Evolutionary conservation across 2,797 vertebrate species (phyloP).

Genomic region (Chaenodraco wilsoni): DNA sequence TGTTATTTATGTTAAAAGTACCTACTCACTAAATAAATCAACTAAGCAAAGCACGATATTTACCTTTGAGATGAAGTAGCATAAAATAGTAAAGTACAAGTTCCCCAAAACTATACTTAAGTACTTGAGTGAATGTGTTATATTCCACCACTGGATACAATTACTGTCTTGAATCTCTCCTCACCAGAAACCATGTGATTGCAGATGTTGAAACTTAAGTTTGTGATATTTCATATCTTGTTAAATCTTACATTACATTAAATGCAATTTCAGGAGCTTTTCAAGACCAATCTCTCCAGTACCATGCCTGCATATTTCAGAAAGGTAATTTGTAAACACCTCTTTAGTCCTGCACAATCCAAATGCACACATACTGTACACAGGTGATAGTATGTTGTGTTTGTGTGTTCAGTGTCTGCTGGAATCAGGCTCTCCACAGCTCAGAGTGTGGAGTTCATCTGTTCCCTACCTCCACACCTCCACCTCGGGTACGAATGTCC

Average conservation of each 20-base stretch:
- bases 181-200: no score
- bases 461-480: conserved; percentile 79
- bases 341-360: neutral
- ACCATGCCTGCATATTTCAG: conserved; percentile 66
- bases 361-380: neutral
- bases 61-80: no score
- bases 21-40: no score
- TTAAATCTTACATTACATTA: neutral
- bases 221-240: neutral
- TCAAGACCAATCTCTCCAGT: conserved; percentile 60
- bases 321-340: conserved; percentile 67
- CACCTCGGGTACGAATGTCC: conserved; percentile 70
- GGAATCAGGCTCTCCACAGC: conserved; percentile 66
- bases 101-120: no score
- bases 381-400: neutral
- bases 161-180: neutral
- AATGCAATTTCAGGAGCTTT: conserved; percentile 76
- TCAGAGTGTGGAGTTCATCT: conserved; percentile 81
- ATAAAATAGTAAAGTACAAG: no score
- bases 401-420: conserved; percentile 71
- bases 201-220: neutral
- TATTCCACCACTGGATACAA: neutral
- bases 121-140: neutral
- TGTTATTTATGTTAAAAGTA: no score
- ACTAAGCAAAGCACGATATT: no score